These are phyloP conservation scores for Bradypodion ventrale DNA, from an alignment of 2,797 vertebrate genomes.

Conservation along the genomic window DNA sequence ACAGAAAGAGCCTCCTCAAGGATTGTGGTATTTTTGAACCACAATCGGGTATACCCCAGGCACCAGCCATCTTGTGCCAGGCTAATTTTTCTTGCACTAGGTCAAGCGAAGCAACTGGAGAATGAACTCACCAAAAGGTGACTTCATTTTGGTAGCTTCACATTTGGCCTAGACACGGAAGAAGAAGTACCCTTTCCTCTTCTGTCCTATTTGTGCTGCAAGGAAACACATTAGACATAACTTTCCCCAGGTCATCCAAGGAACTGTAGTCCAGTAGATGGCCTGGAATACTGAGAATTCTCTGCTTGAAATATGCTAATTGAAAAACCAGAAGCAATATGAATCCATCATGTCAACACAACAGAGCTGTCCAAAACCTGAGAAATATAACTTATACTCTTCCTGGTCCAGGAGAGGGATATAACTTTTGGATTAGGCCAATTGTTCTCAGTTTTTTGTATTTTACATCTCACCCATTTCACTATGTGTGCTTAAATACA, in stretches of 20 bases:
- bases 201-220: not conserved
- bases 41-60: no score
- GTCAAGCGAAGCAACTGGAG: no score
- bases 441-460: no score
- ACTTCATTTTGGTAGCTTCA: no score
- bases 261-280: not conserved
- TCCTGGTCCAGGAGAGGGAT: not conserved
- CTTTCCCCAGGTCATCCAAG: not conserved
- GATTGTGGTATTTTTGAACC: no score
- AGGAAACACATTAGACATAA: not conserved
- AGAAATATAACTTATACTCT: not conserved
- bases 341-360: not conserved
- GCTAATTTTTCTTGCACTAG: no score
- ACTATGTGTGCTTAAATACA: no score
- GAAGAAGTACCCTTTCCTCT: not conserved
- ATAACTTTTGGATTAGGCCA: not conserved
- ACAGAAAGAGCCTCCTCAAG: no score
- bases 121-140: no score
- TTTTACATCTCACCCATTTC: no score
- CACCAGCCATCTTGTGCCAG: no score
- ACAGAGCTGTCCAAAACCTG: not conserved
- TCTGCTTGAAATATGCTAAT: not conserved
- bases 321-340: not conserved
- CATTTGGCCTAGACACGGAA: not conserved
- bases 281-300: not conserved